Evolutionary conservation across 2,113 vertebrate species (phyloP), one percentile per base, ranked within the genome.

Genomic region (Cacatua alba): DNA sequence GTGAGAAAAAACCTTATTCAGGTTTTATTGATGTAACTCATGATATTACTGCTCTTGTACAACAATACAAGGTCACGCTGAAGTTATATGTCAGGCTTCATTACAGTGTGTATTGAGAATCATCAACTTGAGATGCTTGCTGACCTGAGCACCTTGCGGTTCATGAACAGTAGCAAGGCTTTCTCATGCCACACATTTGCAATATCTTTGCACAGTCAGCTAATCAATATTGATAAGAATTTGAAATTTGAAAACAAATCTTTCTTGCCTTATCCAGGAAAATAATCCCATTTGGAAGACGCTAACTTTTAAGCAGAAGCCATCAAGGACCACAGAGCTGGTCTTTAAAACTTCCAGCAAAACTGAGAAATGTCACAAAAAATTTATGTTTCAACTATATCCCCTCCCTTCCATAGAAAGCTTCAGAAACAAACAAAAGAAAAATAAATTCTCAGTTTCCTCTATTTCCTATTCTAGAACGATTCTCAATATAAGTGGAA

Each of bases 71-170:
- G 91, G 93, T 94, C 64, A 77, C 2, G 25, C 75, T 78, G 71
- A 68, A 94, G 91, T 93, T 90, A 15, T 13, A 68, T 74, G 88
- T 69, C 76, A 91, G 29, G 19, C 74, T 91, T 97, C 93, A 93
- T 96, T 95, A 80, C 94, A 94, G 67, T 9, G 41, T n/a, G 63
- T 49, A 13, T 43, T 31, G 62, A 83, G 80, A 90, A 82, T 39
- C 88, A 77, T 91, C 91, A 93, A 33, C 65, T 79, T 20, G 26
- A 44, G 77, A 17, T 71, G 62, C 75, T 68, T 43, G 8, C 94
- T 92, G 82, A 90, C 82, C 71, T 8, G 24, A 43, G 75, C 29
- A 64, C 74, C 76, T 59, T 74, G 68, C 60, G 24, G 60, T 7
- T 59, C 74, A 26, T 55, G 71, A 60, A 14, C 11, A 1, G 23